A percentile compares a stretch with the other conserved stretches of the same genome.
These are phyloP conservation scores for Notocelia uddmanniana DNA, from an alignment of 2,888 invertebrate species.

Conservation along the genomic window DNA sequence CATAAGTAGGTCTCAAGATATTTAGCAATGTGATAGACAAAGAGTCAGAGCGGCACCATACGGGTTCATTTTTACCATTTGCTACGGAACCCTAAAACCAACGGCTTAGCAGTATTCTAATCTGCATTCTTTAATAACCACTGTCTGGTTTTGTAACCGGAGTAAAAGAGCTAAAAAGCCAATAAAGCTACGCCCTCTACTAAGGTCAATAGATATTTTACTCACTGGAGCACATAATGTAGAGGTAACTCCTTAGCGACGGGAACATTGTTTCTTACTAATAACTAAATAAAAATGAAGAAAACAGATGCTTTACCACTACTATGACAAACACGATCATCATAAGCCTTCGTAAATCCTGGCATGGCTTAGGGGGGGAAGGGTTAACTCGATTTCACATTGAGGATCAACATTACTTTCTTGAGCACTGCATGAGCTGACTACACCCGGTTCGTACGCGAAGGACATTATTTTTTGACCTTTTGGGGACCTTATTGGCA, in stretches of 20 bases:
- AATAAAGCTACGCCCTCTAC: background rate
- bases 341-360: background rate
- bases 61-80: no score
- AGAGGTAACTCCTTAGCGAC: background rate
- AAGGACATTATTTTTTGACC: background rate
- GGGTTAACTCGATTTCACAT: background rate
- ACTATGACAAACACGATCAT: background rate
- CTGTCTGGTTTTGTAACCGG: background rate
- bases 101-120: background rate
- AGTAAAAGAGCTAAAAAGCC: background rate
- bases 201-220: background rate
- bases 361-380: background rate
- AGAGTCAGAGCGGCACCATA: no score
- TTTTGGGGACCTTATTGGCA: background rate
- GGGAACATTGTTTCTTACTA: background rate
- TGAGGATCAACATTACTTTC: conserved; percentile 4
- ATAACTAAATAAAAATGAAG: background rate
- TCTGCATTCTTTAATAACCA: background rate
- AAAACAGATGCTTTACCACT: background rate
- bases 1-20: no score
- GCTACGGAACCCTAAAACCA: no score
- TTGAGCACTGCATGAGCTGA: background rate
- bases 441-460: background rate
- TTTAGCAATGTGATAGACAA: no score
- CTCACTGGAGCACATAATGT: background rate